Base-by-base conservation (phyloP, 2,888 invertebrate species). In the Cremastinae sp. region DNA sequence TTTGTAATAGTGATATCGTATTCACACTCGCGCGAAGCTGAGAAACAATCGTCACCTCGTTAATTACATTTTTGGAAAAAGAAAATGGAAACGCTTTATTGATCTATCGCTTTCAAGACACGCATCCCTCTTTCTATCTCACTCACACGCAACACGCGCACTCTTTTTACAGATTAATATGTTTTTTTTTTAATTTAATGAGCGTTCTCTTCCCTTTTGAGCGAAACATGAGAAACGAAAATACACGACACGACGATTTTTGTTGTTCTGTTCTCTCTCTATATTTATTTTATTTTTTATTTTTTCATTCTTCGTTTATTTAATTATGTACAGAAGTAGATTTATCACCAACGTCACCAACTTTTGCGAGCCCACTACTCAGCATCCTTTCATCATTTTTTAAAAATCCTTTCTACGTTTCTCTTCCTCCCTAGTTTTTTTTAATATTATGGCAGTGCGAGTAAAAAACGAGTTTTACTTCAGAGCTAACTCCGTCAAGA, bases 1-100 rank as follows among this genome's bases (percentile, higher is more conserved):
- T 83, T 83, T 84, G 82, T 75, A 70, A 84, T 75, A 72, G 85
- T 86, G 85, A 87, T 87, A 87, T 85, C 77, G 75, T 83, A 79
- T 76, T 73, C 75, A 73, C 72, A 78, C 71, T 66, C 53, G 39
- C 58, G 61, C 41, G 53, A 64, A 69, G 58, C 62, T 69, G 53
- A 62, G 28, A 28, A 28, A 28, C 28, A 56, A 47, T 62, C 55
- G 47, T 70, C 71, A 56, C 41, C 47, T 61, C 35, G 41, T 55
- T 66, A 49, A 74, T 39, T 64, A 62, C 65, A 45, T 45, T 64
- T 2, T 28, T 2, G 5, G 28, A 45, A 56, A 55, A 59, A 61
- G 49, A 56, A 55, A 59, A 61, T 49, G 43, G 68, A 16, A 16
- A 61, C 47, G 45, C 43, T 51, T 55, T 47, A 58, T 39, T n/a